Evolutionary conservation across 2,888 invertebrate species (phyloP).

Genomic region (Dermolepida albohirtum): DNA sequence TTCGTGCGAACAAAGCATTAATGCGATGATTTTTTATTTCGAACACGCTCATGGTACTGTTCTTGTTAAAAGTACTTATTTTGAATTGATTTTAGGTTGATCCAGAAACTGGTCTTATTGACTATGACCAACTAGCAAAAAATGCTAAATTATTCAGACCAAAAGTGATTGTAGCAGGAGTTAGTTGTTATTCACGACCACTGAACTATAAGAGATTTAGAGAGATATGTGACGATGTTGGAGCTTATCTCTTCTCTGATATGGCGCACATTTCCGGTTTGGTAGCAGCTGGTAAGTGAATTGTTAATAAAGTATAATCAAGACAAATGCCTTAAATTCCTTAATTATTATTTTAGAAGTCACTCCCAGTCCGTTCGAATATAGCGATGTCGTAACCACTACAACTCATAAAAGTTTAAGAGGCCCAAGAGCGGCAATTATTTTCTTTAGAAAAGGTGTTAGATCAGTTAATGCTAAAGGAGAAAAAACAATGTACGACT

Average conservation of each 20-base stretch:
- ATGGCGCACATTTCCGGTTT: constrained; percentile 97
- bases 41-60: no score
- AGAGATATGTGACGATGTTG: constrained; percentile 84
- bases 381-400: constrained; percentile 92
- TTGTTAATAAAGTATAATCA: not conserved
- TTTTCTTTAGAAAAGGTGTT: constrained; percentile 93
- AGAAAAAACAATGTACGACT: constrained; percentile 85
- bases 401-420: constrained; percentile 96
- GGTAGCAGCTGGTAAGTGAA: constrained; percentile 79
- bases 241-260: constrained; percentile 90
- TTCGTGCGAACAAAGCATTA: no score
- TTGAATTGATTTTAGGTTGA: constrained; percentile 68
- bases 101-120: constrained; percentile 86
- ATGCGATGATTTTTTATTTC: no score
- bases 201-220: constrained; percentile 92
- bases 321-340: constrained; percentile 4
- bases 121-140: constrained; percentile 88
- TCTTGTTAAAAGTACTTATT: no score
- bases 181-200: constrained; percentile 93
- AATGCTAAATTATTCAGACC: constrained; percentile 91
- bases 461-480: constrained; percentile 84
- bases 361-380: constrained; percentile 90
- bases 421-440: constrained; percentile 89
- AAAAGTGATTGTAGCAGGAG: constrained; percentile 91
- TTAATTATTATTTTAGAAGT: constrained; percentile 66